Evolutionary conservation across 2,888 invertebrate genomes (phyloP), one percentile per base, ranked within the genome.

Genomic region (Hypselothyrea guttata): DNA sequence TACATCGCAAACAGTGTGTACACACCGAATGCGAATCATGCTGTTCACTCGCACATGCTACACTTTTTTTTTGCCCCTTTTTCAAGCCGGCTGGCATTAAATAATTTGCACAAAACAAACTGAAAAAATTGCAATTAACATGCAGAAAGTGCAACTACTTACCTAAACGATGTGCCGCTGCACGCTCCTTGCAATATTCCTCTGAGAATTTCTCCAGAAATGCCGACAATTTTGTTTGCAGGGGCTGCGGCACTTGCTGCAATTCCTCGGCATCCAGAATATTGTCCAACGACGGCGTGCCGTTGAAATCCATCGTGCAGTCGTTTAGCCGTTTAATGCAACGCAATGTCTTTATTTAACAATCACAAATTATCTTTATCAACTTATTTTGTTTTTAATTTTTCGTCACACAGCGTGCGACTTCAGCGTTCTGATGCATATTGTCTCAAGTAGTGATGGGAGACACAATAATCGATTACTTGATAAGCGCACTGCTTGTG

Each of bases 241-340:
- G 41, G 1, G 56, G 46, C 2, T 73, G 74, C 8, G 78, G 77
- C 42, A 78, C 65, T 16, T 61, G 48, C 18, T 70, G 34, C 35
- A 84, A 13, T 38, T 78, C 78, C 7, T 67, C 84, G 2, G 60
- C 53, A 12, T 73, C 22, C 37, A 78, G 67, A 34, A 84, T 49
- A n/a, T 9, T 61, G 40, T 12, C 46, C 41, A 78, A 74, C 42
- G 81, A 54, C 55, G 67, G 81, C 4, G 65, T 47, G 67, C 63
- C 84, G 44, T 47, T 45, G 33, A 79, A 76, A 55, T 73, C 77
- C 77, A 78, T 72, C 9, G 41, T 70, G 5, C 28, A n/a, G 1
- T 2, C 0, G 35, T 4, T 15, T n/a, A n/a, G n/a, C n/a, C n/a
- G n/a, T n/a, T n/a, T n/a, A n/a, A n/a, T n/a, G n/a, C n/a, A n/a